A percentile compares a stretch with the other conserved stretches of the same genome.
phyloP scores from a whole-genome alignment of 53 echinoderm and acorn worm genomes.

The Luidia sarsii region DNA sequence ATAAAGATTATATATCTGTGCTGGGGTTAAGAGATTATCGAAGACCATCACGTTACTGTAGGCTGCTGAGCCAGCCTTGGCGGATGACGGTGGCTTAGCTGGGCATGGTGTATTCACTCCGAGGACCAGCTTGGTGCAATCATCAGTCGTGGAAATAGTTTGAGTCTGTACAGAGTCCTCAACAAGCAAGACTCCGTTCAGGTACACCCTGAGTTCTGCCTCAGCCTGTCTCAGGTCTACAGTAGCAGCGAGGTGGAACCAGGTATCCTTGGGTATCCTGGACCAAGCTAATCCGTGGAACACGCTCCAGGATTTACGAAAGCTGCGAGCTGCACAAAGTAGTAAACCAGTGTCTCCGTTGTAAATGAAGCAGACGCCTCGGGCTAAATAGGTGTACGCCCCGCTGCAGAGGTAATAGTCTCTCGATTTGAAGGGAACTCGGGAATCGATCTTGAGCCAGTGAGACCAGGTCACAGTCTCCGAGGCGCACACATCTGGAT shows the following conservation, averaged over 20 bases:
- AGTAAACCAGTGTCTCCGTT: not conserved
- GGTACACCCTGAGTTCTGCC: not conserved
- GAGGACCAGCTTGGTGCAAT: not conserved
- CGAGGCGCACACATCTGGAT: too few relatives aligned
- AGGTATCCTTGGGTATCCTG: not conserved
- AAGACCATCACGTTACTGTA: constrained; percentile 11
- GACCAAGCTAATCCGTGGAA: not conserved
- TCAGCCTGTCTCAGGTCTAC: not conserved
- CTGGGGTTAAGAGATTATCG: not conserved
- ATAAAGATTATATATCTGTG: constrained; percentile 2
- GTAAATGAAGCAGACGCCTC: not conserved
- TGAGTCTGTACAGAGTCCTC: not conserved
- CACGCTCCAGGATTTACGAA: not conserved
- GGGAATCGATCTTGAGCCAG: constrained; percentile 6
- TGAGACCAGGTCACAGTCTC: not conserved
- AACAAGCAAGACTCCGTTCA: not conserved
- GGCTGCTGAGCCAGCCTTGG: constrained; percentile 10
- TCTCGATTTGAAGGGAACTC: not conserved
- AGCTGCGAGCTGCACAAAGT: not conserved
- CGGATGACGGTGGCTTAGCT: too few relatives aligned
- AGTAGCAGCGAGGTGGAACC: constrained; percentile 5
- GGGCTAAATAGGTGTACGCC: not conserved
- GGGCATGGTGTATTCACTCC: not conserved
- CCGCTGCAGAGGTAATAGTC: not conserved
- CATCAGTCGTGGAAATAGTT: not conserved